These are phyloP conservation scores for Melospiza georgiana DNA, from an alignment of 2,113 vertebrate species.

Conservation along the genomic window DNA sequence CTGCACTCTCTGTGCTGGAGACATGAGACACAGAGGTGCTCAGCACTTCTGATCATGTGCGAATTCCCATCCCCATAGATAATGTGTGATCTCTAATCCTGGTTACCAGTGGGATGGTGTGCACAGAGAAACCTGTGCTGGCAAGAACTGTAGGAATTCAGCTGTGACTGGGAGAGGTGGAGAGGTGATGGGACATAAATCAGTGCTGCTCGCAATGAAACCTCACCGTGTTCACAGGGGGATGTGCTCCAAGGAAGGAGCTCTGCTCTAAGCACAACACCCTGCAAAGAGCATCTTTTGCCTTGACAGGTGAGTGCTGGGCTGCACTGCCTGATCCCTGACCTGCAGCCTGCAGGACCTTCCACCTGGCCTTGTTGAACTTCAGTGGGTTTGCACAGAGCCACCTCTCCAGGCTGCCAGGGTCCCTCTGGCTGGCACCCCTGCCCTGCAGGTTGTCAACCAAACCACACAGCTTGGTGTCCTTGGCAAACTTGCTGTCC, in stretches of 20 bases:
- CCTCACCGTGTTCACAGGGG: background rate
- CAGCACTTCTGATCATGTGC: accelerated
- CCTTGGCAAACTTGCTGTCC: background rate
- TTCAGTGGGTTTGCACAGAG: background rate
- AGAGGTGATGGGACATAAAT: background rate
- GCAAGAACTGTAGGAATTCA: background rate
- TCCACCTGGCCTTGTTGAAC: background rate
- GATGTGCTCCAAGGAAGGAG: background rate
- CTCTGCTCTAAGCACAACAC: background rate
- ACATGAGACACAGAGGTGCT: accelerated
- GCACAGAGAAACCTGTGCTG: too few relatives aligned
- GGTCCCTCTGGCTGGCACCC: background rate
- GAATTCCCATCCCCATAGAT: background rate
- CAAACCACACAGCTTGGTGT: background rate
- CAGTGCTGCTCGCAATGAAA: background rate
- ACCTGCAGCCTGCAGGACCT: background rate
- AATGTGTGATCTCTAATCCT: background rate
- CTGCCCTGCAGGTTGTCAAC: background rate
- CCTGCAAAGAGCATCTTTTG: background rate
- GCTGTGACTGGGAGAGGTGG: accelerated
- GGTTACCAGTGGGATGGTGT: background rate
- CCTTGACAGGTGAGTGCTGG: background rate
- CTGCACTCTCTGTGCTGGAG: background rate
- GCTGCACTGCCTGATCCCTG: background rate
- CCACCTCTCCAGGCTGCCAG: background rate